phyloP scores from a whole-genome alignment of 2,113 vertebrate genomes.

The Alligator sinensis region DNA sequence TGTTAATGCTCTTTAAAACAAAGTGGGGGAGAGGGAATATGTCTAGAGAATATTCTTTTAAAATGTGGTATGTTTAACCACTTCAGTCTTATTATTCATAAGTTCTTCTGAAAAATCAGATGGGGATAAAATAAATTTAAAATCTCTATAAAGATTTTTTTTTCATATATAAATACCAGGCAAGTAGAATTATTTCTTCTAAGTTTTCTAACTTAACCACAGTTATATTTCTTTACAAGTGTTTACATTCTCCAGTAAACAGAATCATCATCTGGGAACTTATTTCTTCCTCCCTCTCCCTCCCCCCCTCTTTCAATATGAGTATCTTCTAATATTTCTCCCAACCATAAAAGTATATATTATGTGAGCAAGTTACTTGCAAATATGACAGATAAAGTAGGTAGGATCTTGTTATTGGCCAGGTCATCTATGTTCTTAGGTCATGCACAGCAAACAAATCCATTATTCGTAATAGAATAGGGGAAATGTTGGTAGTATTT shows the following conservation, averaged over 20 bases:
- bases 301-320: not conserved
- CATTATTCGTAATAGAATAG: not conserved
- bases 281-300: not conserved
- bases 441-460: constrained; percentile 1
- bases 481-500: constrained; percentile 25
- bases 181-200: not conserved
- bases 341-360: too few relatives aligned
- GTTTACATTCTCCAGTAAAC: not conserved
- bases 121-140: not conserved
- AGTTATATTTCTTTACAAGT: not conserved
- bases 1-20: too few relatives aligned
- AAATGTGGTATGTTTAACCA: not conserved
- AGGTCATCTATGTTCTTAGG: not conserved
- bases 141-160: not conserved
- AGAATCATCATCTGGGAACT: not conserved
- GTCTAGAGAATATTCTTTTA: not conserved
- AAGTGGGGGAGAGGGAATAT: not conserved
- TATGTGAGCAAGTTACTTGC: not conserved
- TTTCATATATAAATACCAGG: not conserved
- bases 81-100: not conserved
- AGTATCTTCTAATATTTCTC: not conserved
- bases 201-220: too few relatives aligned
- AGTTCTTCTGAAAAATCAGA: not conserved
- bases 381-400: not conserved
- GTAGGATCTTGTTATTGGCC: constrained; percentile 18